These are phyloP conservation scores for Crenuchus spilurus DNA, from an alignment of 2,797 vertebrate genomes.

Conservation along the genomic window DNA sequence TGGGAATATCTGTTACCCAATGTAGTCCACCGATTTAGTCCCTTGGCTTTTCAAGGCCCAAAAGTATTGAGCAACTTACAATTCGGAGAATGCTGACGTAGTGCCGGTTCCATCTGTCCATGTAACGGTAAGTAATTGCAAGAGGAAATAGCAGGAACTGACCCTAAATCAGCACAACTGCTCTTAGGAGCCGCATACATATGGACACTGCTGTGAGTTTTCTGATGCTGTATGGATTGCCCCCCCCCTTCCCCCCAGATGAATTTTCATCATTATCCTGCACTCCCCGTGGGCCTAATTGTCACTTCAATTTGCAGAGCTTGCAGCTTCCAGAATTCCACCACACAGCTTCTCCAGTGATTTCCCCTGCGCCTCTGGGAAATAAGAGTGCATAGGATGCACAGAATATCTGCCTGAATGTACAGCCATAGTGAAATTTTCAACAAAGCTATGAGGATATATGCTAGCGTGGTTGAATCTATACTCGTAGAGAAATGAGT, in stretches of 20 bases:
- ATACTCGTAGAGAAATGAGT: too few species aligned
- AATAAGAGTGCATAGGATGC: conserved; percentile 16
- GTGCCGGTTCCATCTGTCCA: background rate
- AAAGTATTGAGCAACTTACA: background rate
- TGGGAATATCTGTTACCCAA: background rate
- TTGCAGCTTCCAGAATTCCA: conserved; percentile 21
- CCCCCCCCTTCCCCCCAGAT: conserved; percentile 5
- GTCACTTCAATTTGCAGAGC: conserved; percentile 38
- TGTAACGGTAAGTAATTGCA: conserved; percentile 21
- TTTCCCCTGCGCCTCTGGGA: conserved; percentile 30
- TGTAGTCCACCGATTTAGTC: conserved; percentile 15
- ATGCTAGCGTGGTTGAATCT: too few species aligned
- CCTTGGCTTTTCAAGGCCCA: background rate
- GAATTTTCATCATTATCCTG: conserved; percentile 28
- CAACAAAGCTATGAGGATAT: background rate
- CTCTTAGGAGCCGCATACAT: background rate
- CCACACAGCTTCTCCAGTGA: conserved; percentile 10
- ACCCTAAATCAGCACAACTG: conserved; percentile 14
- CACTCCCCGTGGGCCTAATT: conserved; percentile 17
- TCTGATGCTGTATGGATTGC: background rate
- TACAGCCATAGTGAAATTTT: background rate
- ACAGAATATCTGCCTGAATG: background rate
- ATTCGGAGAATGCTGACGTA: background rate
- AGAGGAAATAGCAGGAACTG: background rate
- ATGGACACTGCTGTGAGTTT: conserved; percentile 9